Evolutionary conservation across 35 echinoderm and acorn worm species (phyloP), one percentile per base, ranked within the genome.

Genomic region (Amphiura filiformis): DNA sequence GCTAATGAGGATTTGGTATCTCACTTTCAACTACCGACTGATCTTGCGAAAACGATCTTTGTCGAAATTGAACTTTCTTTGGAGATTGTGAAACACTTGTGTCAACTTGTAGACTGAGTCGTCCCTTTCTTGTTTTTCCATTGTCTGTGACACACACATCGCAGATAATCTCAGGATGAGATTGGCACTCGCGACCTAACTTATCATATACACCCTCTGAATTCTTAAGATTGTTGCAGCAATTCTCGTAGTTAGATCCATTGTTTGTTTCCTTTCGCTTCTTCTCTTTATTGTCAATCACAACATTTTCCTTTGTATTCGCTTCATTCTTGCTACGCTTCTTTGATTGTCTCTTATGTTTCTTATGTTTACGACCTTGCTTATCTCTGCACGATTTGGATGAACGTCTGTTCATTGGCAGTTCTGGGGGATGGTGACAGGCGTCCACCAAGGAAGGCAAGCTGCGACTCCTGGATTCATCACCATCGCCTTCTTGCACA

Each of bases 401-500:
- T 13, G 61, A 15, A 2, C 61, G 9, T 30, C 28, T 11, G 4
- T 5, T 15, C 17, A 13, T 70, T 18, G 61, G 61, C 15, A 23
- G 61, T 70, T 26, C 61, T n/a, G 61, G 61, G 4, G 61, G 61
- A n/a, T n/a, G n/a, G n/a, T n/a, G n/a, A n/a, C n/a, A n/a, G 2
- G 7, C 26, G 7, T 70, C 61, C 28, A n/a, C 61, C 4, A 70
- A 30, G 4, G 61, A 26, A 26, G 61, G 61, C 28, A 70, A 70
- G 17, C 41, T 47, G 5, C 17, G 41, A 70, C 11, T 15, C 28
- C 26, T 70, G 2, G 28, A 70, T 13, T 70, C 61, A 30, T 70
- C 61, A 13, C 34, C 38, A 35, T 65, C n/a, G 42, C 82, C 20
- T 61, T 76, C 89, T 56, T 78, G 0, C 47, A 41, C 75, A 84